Conservation (phyloP, 2,797 vertebrate species). For the Cephalopachus bancanus region DNA sequence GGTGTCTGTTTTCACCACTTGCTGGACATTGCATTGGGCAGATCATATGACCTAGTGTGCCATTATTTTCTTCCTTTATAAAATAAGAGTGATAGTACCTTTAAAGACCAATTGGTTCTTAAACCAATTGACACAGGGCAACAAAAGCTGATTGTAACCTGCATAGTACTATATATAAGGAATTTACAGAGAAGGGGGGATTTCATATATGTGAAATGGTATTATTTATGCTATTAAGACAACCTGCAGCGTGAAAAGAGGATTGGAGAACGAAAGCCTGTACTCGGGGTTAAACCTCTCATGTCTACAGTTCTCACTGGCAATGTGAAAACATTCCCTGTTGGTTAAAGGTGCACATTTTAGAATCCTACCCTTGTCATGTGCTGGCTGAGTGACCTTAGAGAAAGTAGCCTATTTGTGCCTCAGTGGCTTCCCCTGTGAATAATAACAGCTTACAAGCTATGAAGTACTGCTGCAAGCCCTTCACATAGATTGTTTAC, state of each 20-base stretch:
- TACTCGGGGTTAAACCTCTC: background rate
- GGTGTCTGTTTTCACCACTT: rapidly evolving
- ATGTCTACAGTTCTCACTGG: background rate
- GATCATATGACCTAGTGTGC: background rate
- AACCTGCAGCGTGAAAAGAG: background rate
- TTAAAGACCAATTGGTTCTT: background rate
- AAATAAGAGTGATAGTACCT: background rate
- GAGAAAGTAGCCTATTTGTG: background rate
- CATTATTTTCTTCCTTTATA: background rate
- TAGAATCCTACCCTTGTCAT: rapidly evolving
- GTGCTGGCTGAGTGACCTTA: background rate
- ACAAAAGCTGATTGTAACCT: background rate
- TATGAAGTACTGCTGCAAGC: background rate
- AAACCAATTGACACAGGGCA: background rate
- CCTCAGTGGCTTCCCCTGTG: background rate
- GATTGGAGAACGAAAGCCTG: background rate
- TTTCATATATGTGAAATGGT: background rate
- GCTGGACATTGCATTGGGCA: background rate
- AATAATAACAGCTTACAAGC: background rate
- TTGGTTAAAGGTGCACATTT: rapidly evolving
- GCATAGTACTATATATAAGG: background rate
- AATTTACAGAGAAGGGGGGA: background rate
- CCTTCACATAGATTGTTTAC: background rate
- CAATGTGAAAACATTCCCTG: background rate
- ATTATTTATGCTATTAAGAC: background rate